A percentile compares a stretch with the other conserved stretches of the same genome.
These are phyloP conservation scores for Coleophora deauratella DNA, from an alignment of 2,888 invertebrate species.

Conservation along the genomic window DNA sequence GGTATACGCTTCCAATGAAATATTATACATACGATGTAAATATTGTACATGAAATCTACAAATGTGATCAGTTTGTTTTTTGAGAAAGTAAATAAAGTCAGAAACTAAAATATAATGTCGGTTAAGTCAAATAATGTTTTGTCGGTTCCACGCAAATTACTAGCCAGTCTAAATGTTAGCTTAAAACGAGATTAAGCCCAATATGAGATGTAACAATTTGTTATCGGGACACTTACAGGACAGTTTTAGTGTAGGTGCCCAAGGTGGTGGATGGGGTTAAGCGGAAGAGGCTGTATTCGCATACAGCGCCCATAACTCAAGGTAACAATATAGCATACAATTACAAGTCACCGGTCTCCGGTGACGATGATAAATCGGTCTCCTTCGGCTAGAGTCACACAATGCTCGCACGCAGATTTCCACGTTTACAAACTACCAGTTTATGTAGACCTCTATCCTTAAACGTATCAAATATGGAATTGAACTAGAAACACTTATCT, in stretches of 20 bases:
- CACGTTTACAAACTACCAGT: constrained; percentile 21
- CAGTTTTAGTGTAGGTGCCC: not conserved
- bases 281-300: constrained; percentile 53
- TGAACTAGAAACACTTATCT: constrained; percentile 7
- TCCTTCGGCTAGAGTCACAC: constrained; percentile 54
- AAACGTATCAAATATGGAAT: constrained; percentile 15
- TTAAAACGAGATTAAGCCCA: too few species aligned
- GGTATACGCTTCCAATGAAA: constrained; percentile 42
- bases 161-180: too few species aligned
- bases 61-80: constrained; percentile 5
- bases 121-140: too few species aligned
- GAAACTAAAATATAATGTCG: too few species aligned
- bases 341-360: constrained; percentile 54
- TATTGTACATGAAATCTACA: constrained; percentile 8
- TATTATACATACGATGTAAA: constrained; percentile 17
- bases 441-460: constrained; percentile 17
- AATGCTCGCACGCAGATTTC: constrained; percentile 25
- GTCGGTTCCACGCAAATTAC: too few species aligned
- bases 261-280: constrained; percentile 25
- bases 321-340: constrained; percentile 66
- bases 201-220: not conserved
- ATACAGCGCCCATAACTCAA: constrained; percentile 54
- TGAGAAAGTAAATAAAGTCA: not conserved
- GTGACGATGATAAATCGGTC: constrained; percentile 69
- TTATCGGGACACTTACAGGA: constrained; percentile 1